Percentiles rank a stretch among this genome's conserved stretches.
phyloP scores from a whole-genome alignment of 2,113 vertebrate species.

The Gymnobelideus leadbeateri region DNA sequence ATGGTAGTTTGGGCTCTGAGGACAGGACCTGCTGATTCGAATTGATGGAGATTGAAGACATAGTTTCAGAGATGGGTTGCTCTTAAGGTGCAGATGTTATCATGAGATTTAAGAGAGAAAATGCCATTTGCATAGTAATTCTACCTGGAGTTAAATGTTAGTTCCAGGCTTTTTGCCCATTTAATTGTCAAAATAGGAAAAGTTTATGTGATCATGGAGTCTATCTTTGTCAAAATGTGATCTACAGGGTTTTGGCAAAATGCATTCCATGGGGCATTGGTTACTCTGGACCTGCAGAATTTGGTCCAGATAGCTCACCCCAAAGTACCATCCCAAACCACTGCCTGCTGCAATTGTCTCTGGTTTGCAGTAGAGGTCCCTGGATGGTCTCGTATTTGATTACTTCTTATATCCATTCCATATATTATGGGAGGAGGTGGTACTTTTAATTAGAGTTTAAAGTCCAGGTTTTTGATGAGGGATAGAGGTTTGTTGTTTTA shows the following conservation, averaged over 20 bases:
- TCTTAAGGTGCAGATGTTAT: conserved; percentile 57
- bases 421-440: background rate
- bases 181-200: conserved; percentile 69
- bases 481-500: background rate
- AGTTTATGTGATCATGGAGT: conserved; percentile 66
- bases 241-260: conserved; percentile 61
- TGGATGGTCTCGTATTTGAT: background rate
- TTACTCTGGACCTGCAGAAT: conserved; percentile 38
- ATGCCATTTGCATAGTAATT: conserved; percentile 67
- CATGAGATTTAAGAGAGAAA: conserved; percentile 63
- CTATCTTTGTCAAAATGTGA: conserved; percentile 71
- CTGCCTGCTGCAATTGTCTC: background rate
- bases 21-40: background rate
- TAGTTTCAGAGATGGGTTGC: conserved; percentile 7
- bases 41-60: background rate
- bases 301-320: conserved; percentile 41
- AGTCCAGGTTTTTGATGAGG: background rate
- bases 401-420: background rate
- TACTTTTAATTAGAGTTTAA: background rate
- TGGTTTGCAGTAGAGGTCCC: too few relatives aligned
- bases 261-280: background rate
- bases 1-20: background rate
- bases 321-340: conserved; percentile 7
- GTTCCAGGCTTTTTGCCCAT: conserved; percentile 59
- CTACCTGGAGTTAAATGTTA: conserved; percentile 59